phyloP scores from a whole-genome alignment of 2,113 vertebrate genomes.

The Genyomyrus donnyi region DNA sequence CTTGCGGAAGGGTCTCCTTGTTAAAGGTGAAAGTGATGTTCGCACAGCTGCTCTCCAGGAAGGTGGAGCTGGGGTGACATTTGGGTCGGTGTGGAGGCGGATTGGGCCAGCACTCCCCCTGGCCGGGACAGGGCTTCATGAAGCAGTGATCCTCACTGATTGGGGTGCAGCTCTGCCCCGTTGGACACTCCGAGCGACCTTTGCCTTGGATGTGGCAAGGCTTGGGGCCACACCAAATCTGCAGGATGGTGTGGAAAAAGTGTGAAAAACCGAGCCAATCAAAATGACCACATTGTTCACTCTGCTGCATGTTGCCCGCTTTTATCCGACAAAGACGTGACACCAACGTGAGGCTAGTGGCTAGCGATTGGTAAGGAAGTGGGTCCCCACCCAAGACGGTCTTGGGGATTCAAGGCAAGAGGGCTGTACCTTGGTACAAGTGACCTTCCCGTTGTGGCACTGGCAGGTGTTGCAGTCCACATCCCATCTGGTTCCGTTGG shows the following conservation, averaged over 20 bases:
- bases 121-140: slow-evolving; percentile 62
- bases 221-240: slow-evolving; percentile 78
- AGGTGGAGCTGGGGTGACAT: slow-evolving; percentile 62
- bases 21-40: slow-evolving; percentile 82
- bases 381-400: not conserved
- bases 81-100: slow-evolving; percentile 59
- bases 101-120: slow-evolving; percentile 69
- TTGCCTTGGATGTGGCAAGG: slow-evolving; percentile 59
- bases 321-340: not conserved
- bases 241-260: not conserved
- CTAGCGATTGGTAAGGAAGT: not conserved
- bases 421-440: slow-evolving; percentile 72
- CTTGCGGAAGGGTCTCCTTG: slow-evolving; percentile 76
- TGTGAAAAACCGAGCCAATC: not conserved
- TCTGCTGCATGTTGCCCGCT: not conserved
- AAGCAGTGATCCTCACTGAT: slow-evolving; percentile 71
- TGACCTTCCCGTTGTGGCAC: slow-evolving; percentile 68
- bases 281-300: not conserved
- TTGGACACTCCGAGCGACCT: slow-evolving; percentile 59
- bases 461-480: slow-evolving; percentile 77
- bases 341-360: not conserved
- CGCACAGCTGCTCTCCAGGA: slow-evolving; percentile 67
- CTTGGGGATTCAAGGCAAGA: not conserved
- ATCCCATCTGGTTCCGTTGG: slow-evolving; percentile 73
- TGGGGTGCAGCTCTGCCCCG: slow-evolving; percentile 64